Evolutionary conservation across 2,113 vertebrate species (phyloP).

Genomic region (Limanda limanda): DNA sequence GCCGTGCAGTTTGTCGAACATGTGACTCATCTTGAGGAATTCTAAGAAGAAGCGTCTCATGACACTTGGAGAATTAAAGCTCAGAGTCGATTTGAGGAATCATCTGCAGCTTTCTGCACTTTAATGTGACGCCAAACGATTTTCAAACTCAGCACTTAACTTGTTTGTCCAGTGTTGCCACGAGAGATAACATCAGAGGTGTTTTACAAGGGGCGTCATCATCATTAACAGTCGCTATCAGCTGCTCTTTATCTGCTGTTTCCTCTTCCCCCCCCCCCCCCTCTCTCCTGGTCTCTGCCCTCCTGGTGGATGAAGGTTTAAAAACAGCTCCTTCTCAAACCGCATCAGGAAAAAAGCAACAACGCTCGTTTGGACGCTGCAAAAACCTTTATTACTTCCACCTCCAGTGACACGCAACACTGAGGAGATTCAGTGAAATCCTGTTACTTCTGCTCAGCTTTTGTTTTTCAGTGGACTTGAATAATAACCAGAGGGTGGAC

Average conservation of each 20-base stretch:
- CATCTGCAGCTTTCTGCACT: too few species aligned
- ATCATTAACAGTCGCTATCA: conserved; percentile 7
- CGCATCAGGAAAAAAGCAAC: too few species aligned
- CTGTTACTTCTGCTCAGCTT: background rate
- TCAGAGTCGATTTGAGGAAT: too few species aligned
- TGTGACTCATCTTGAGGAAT: background rate
- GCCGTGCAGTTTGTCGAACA: background rate
- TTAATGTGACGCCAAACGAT: too few species aligned
- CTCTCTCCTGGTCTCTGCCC: too few species aligned
- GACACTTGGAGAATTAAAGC: too few species aligned
- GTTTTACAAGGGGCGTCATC: background rate
- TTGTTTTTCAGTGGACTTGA: background rate
- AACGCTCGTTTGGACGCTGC: background rate
- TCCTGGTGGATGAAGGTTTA: background rate
- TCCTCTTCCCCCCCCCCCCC: conserved; percentile 24
- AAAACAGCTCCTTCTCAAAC: background rate
- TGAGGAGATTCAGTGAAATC: background rate
- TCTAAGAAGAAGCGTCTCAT: too few species aligned
- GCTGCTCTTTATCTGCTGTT: conserved; percentile 45
- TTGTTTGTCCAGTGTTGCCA: background rate
- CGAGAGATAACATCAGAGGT: conserved; percentile 11
- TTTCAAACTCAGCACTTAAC: too few species aligned
- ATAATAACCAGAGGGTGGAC: background rate
- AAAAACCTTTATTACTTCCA: background rate
- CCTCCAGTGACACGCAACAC: background rate